Evolutionary conservation across 2,797 vertebrate species (phyloP).

Genomic region (Squalus acanthias): DNA sequence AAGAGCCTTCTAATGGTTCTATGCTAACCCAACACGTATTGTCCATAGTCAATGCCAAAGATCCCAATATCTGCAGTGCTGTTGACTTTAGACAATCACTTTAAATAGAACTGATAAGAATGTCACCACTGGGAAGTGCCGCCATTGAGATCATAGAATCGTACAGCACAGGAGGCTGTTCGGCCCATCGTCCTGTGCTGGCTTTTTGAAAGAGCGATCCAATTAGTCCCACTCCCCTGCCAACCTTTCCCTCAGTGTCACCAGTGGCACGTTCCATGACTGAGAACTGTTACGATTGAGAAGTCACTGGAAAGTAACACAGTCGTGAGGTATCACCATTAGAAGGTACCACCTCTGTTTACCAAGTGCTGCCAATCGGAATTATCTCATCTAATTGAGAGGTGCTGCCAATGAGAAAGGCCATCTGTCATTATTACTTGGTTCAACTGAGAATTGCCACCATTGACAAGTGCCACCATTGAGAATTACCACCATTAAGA

Average conservation of each 20-base stretch:
- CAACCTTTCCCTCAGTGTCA: neutral
- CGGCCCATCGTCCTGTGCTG: no score
- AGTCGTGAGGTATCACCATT: neutral
- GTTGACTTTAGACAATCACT: no score
- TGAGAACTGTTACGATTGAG: neutral
- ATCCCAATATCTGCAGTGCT: no score
- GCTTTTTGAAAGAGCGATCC: no score
- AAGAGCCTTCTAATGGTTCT: no score
- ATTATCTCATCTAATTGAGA: neutral
- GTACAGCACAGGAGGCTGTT: no score
- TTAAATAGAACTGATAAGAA: no score
- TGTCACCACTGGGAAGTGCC: no score
- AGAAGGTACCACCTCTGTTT: neutral
- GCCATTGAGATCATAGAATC: neutral
- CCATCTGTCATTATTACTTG: neutral
- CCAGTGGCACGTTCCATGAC: neutral
- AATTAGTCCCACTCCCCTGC: no score
- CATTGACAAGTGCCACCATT: neutral
- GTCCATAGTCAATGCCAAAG: no score
- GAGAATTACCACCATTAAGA: neutral
- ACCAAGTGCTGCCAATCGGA: neutral
- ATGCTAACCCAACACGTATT: no score
- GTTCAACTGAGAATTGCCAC: neutral
- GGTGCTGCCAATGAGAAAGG: neutral
- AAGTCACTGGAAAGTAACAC: neutral